These are phyloP conservation scores for Poecilia velifera DNA, from an alignment of 2,797 vertebrate genomes.

Conservation along the genomic window DNA sequence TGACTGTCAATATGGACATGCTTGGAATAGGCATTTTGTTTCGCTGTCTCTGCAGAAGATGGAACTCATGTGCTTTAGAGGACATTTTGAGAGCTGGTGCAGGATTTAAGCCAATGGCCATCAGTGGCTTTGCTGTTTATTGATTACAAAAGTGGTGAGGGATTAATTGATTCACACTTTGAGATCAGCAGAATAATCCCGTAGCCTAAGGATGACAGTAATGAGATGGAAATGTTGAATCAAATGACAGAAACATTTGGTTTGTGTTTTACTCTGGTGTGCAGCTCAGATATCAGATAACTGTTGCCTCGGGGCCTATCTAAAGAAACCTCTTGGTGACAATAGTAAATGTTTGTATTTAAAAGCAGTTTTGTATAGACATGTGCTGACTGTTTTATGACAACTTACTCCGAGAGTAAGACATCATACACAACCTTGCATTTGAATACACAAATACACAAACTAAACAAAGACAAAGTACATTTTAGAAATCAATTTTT, in stretches of 20 bases:
- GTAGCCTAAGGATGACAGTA: constrained; percentile 64
- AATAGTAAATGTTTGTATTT: constrained; percentile 8
- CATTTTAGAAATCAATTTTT: too few species aligned
- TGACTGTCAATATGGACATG: constrained; percentile 60
- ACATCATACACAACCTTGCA: too few species aligned
- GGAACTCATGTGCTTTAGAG: constrained; percentile 57
- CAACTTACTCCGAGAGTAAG: too few species aligned
- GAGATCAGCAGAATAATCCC: constrained; percentile 80
- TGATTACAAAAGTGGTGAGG: constrained; percentile 77
- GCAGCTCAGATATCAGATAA: constrained; percentile 14
- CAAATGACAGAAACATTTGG: constrained; percentile 38
- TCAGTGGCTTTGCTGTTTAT: constrained; percentile 79
- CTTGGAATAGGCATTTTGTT: constrained; percentile 64
- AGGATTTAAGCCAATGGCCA: constrained; percentile 56
- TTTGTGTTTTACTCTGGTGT: constrained; percentile 13
- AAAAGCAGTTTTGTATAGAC: neutral
- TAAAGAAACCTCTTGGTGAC: neutral
- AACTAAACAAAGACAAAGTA: too few species aligned
- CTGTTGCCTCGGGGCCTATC: neutral
- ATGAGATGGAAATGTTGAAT: constrained; percentile 13
- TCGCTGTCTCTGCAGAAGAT: constrained; percentile 53
- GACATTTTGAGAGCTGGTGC: constrained; percentile 69
- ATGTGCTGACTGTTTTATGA: neutral
- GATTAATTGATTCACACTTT: constrained; percentile 83
- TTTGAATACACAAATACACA: too few species aligned